Conservation (phyloP, 2,888 invertebrate genomes). For the Drosophila anomalata region DNA sequence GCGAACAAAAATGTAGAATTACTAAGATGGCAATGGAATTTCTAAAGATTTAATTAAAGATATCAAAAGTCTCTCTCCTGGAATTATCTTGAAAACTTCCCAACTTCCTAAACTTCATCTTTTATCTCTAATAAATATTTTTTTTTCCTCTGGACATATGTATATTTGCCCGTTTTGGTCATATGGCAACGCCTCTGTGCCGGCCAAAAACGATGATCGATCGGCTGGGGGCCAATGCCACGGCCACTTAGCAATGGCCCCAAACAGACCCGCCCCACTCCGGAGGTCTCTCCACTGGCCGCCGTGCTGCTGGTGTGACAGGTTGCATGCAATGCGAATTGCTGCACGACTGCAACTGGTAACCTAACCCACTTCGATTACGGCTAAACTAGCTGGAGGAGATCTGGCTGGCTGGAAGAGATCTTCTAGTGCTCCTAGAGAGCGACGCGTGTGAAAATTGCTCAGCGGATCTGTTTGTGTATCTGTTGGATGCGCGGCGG, state of each 20-base stretch:
- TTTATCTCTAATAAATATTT: neutral
- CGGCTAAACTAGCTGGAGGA: constrained; percentile 34
- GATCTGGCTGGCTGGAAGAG: constrained; percentile 11
- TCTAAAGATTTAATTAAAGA: too few species aligned
- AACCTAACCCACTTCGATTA: constrained; percentile 74
- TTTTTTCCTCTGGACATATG: constrained; percentile 6
- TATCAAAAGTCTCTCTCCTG: too few species aligned
- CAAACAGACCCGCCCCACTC: neutral
- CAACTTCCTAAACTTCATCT: too few species aligned
- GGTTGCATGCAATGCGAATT: constrained; percentile 74
- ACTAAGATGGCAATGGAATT: too few species aligned
- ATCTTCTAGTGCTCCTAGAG: constrained; percentile 25
- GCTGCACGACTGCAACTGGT: constrained; percentile 77
- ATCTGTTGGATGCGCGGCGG: constrained; percentile 5
- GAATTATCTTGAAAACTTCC: neutral
- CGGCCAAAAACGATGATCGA: constrained; percentile 58
- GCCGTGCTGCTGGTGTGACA: constrained; percentile 59
- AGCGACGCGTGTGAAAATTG: constrained; percentile 68
- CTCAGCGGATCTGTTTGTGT: constrained; percentile 21
- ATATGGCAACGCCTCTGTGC: constrained; percentile 52
- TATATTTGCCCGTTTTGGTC: constrained; percentile 12
- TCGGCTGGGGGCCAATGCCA: constrained; percentile 69
- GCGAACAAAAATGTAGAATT: neutral
- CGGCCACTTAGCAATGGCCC: constrained; percentile 60
- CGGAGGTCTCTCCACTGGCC: neutral